Conservation (phyloP, 2,888 invertebrate genomes). For the Euclidia mi region DNA sequence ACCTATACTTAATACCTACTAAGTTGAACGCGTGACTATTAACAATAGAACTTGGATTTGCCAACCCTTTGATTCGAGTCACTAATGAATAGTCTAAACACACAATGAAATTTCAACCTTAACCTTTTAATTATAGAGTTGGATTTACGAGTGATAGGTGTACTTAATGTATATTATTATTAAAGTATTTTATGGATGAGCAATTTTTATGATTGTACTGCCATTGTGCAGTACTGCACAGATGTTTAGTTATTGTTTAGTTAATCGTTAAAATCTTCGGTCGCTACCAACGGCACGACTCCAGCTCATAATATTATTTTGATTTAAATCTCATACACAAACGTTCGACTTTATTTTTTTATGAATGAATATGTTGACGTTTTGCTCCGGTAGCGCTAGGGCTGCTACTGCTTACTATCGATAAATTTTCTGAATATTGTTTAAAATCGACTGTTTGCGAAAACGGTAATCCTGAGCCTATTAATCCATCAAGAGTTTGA, state of each 20-base stretch:
- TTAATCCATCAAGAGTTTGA: too few species aligned
- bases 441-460: too few species aligned
- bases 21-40: conserved; percentile 86
- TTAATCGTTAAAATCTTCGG: conserved; percentile 63
- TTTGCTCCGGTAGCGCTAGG: neutral
- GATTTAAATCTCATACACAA: conserved; percentile 26
- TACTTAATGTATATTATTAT: conserved; percentile 78
- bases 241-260: conserved; percentile 64
- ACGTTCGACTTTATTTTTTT: conserved; percentile 14
- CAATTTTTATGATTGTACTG: conserved; percentile 85
- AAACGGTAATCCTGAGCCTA: too few species aligned
- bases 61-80: conserved; percentile 87
- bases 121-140: conserved; percentile 45
- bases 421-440: neutral
- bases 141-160: conserved; percentile 32
- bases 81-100: conserved; percentile 77
- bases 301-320: conserved; percentile 20
- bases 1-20: conserved; percentile 76
- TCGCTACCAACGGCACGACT: conserved; percentile 35
- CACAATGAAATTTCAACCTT: conserved; percentile 55
- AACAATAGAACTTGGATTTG: conserved; percentile 88
- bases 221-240: conserved; percentile 69
- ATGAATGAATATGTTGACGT: conserved; percentile 6
- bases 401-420: neutral
- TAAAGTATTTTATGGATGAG: conserved; percentile 84